Conservation (phyloP, 2,888 invertebrate genomes). For the Drosophila parthenogenetica region DNA sequence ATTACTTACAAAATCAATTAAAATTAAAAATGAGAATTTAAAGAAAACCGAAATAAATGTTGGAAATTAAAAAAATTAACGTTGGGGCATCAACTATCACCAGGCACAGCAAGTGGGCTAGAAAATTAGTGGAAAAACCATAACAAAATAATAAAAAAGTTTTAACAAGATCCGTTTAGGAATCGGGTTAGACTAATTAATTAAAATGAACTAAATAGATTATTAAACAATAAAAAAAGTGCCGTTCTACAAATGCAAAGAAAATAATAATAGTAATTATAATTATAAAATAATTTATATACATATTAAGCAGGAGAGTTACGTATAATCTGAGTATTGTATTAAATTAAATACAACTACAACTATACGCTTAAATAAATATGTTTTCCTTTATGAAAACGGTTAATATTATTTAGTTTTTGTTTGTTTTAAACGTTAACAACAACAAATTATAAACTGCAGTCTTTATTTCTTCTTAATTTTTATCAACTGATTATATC, state of each 20-base stretch:
- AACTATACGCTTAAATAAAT: slow-evolving; percentile 55
- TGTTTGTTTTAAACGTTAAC: slow-evolving; percentile 51
- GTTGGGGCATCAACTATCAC: slow-evolving; percentile 61
- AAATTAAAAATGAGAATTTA: slow-evolving; percentile 11
- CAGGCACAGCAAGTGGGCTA: slow-evolving; percentile 73
- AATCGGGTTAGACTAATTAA: slow-evolving; percentile 51
- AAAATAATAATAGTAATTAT: slow-evolving; percentile 28
- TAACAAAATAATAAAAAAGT: slow-evolving; percentile 23
- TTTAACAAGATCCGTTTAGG: slow-evolving; percentile 44
- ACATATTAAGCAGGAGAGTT: slow-evolving; percentile 19
- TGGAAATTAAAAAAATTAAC: slow-evolving; percentile 28
- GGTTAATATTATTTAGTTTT: slow-evolving; percentile 18
- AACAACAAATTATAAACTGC: slow-evolving; percentile 70
- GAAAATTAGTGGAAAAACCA: slow-evolving; percentile 59
- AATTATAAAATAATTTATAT: slow-evolving; percentile 29
- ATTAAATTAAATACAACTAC: slow-evolving; percentile 61
- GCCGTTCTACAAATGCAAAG: slow-evolving; percentile 78
- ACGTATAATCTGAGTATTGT: slow-evolving; percentile 33
- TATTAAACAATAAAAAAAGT: slow-evolving; percentile 49
- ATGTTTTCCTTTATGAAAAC: slow-evolving; percentile 37
- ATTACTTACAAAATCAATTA: slow-evolving; percentile 33
- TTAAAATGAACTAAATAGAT: slow-evolving; percentile 14
- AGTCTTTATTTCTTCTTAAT: slow-evolving; percentile 76
- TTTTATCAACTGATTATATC: slow-evolving; percentile 66
- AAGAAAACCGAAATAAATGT: background rate